phyloP scores from a whole-genome alignment of 2,797 vertebrate species.

The Myoxocephalus aenaeus region DNA sequence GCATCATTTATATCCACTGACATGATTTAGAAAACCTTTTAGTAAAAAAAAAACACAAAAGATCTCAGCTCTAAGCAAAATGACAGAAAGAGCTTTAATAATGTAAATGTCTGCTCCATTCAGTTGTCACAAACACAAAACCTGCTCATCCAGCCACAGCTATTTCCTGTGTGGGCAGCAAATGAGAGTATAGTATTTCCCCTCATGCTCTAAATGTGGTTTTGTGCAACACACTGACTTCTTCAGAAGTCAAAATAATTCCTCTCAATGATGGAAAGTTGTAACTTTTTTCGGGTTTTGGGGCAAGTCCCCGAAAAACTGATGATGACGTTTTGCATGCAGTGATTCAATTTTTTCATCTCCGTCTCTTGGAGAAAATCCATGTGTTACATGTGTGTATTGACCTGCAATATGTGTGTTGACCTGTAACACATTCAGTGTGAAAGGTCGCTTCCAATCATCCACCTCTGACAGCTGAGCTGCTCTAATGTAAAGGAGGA shows the following conservation, averaged over 20 bases:
- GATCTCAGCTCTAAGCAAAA: neutral
- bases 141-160: constrained; percentile 10
- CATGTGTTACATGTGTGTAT: neutral
- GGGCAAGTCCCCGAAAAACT: neutral
- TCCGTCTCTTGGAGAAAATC: neutral
- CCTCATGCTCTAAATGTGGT: neutral
- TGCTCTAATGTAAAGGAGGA: constrained; percentile 61
- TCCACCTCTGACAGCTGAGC: constrained; percentile 57
- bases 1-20: neutral
- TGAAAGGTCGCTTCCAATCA: constrained; percentile 31
- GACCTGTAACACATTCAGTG: constrained; percentile 18
- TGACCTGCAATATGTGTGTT: neutral
- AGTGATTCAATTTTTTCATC: neutral
- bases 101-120: neutral
- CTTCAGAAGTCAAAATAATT: constrained; percentile 14
- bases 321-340: neutral
- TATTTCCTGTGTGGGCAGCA: constrained; percentile 58
- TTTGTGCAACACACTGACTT: constrained; percentile 6
- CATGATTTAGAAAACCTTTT: neutral
- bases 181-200: constrained; percentile 13
- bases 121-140: neutral
- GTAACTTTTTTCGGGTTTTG: neutral
- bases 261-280: neutral
- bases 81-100: neutral
- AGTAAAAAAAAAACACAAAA: no score